Evolutionary conservation across 2,113 vertebrate genomes (phyloP).

Genomic region (Erpornis zantholeuca): DNA sequence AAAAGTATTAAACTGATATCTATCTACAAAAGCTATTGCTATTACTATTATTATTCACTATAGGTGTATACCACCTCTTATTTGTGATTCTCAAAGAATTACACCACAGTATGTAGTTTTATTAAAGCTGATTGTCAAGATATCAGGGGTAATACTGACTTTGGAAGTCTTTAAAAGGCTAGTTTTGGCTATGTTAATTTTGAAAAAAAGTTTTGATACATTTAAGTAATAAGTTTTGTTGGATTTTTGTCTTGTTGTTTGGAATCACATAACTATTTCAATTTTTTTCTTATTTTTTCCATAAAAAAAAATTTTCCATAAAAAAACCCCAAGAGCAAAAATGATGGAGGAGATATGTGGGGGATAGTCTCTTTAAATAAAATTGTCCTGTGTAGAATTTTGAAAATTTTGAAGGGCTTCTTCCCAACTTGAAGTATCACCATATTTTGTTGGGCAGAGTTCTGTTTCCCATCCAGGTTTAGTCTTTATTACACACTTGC

Average conservation of each 20-base stretch:
- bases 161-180: background rate
- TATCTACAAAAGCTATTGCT: background rate
- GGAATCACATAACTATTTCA: background rate
- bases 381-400: background rate
- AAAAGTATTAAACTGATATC: background rate
- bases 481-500: background rate
- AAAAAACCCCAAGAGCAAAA: background rate
- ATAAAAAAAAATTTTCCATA: background rate
- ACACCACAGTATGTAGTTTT: background rate
- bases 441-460: background rate
- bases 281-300: background rate
- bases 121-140: background rate
- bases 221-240: background rate
- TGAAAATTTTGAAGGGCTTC: background rate
- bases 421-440: background rate
- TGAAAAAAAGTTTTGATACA: background rate
- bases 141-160: background rate
- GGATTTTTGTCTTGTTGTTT: background rate
- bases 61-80: accelerated
- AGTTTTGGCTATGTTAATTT: background rate
- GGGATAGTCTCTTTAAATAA: background rate
- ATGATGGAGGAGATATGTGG: background rate
- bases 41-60: background rate
- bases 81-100: background rate
- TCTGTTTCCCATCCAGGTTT: background rate